Base-by-base conservation (phyloP, 2,113 vertebrate species). In the Caracal caracal region DNA sequence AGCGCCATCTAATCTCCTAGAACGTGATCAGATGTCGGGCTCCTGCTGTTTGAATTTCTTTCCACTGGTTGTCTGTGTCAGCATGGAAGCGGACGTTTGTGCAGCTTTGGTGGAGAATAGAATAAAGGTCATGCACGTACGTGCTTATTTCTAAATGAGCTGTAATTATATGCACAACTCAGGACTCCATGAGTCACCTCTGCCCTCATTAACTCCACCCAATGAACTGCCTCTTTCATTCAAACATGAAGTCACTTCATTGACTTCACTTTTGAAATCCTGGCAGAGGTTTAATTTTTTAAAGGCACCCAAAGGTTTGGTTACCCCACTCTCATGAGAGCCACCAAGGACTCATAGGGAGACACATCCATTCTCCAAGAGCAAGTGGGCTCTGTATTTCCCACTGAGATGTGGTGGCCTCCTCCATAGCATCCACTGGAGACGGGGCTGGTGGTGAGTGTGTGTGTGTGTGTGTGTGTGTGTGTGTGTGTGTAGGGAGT, bases 111-210 rank as follows among this genome's bases (percentile, higher is more conserved):
- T 47, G 82, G 94, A 80, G 96, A 91, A 15, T 93, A 80, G 96
- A 91, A 15, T 93, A 96, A 95, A 91, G 94, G 97, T 98, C 98
- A 79, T 5, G 88, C 10, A 61, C 26, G 1, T 97, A 92, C 90
- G 96, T 97, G 97, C 93, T 94, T 16, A 0, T 19, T 81, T 53
- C 95, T 47, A 80, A 87, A 73, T 30, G 96, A 76, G 89, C 94
- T 88, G 40, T 93, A 79, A 96, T 97, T 95, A 96, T 4, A 65
- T 49, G 37, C 92, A 20, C 89, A 16, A 6, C 82, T 37, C 88
- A 4, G 88, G 94, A 51, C 96, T 83, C 71, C 11, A 0, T 97
- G 97, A 97, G 86, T 98, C 97, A 98, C 96, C 92, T 88, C 96
- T 83, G 87, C 65, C 43, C 96, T 93, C 56, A 35, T 47, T 59